A percentile compares a stretch with the other conserved stretches of the same genome.
phyloP scores from a whole-genome alignment of 2,888 invertebrate species.

The Isotomurus palustris region DNA sequence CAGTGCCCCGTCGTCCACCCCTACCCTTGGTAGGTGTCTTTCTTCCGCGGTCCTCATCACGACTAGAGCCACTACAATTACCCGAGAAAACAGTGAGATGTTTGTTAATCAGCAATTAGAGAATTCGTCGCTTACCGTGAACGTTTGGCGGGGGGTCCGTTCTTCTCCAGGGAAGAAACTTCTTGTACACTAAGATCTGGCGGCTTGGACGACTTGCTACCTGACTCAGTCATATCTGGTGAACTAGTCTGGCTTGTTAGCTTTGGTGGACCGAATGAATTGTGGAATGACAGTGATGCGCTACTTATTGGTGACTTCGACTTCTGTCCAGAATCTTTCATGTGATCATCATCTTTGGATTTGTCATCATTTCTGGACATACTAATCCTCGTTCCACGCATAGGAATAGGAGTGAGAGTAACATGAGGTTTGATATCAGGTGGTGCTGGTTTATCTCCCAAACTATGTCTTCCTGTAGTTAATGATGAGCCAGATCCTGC shows the following conservation, averaged over 20 bases:
- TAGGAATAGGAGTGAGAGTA: conserved; percentile 43
- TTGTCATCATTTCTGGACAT: conserved; percentile 25
- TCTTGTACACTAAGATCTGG: conserved; percentile 30
- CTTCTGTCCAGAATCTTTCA: conserved; percentile 17
- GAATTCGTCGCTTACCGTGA: conserved; percentile 29
- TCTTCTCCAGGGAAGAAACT: conserved; percentile 25
- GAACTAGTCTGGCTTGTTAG: conserved; percentile 31
- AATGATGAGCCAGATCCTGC: conserved; percentile 11
- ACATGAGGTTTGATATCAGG: conserved; percentile 46
- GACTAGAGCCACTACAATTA: conserved; percentile 35
- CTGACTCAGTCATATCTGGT: conserved; percentile 31
- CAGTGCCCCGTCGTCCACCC: conserved; percentile 37
- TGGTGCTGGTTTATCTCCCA: conserved; percentile 33
- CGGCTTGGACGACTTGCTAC: conserved; percentile 25
- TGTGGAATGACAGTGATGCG: conserved; percentile 12
- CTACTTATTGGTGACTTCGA: conserved; percentile 33
- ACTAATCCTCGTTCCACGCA: conserved; percentile 19
- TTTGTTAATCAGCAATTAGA: too few relatives aligned
- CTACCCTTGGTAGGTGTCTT: conserved; percentile 34
- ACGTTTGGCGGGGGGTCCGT: conserved; percentile 32
- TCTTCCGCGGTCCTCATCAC: conserved; percentile 39
- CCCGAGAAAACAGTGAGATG: background rate
- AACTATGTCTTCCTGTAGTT: conserved; percentile 17
- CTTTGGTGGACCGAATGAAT: conserved; percentile 32
- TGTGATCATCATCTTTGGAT: conserved; percentile 26